These are phyloP conservation scores for Danaus melanippus DNA, from an alignment of 1,140 invertebrate genomes.

Conservation along the genomic window DNA sequence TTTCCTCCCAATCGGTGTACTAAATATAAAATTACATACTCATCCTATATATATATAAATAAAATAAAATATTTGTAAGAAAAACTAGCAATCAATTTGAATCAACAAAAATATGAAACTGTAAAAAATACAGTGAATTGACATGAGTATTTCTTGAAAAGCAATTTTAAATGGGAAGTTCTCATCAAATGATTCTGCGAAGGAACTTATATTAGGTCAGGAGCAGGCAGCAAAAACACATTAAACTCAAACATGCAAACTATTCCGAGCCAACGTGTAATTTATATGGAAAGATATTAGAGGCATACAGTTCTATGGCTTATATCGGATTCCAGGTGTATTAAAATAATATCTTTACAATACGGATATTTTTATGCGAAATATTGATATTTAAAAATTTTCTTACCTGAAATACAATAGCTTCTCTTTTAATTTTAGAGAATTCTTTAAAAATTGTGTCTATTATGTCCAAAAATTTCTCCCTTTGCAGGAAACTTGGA, in stretches of 20 bases:
- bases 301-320: too few species aligned
- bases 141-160: constrained; percentile 24
- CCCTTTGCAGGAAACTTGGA: constrained; percentile 82
- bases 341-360: too few species aligned
- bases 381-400: neutral
- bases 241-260: too few species aligned
- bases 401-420: constrained; percentile 91
- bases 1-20: constrained; percentile 93
- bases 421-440: constrained; percentile 85
- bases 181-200: constrained; percentile 32
- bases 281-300: too few species aligned
- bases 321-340: too few species aligned
- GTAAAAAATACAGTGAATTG: neutral
- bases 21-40: constrained; percentile 45
- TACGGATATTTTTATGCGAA: too few species aligned
- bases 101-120: neutral
- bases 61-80: neutral
- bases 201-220: constrained; percentile 1
- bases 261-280: too few species aligned
- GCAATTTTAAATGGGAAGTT: constrained; percentile 38
- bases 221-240: too few species aligned
- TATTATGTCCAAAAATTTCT: constrained; percentile 89
- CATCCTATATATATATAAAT: neutral
- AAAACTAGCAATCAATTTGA: neutral
- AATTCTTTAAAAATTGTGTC: constrained; percentile 91